Base-by-base conservation (phyloP, 2,888 invertebrate genomes). In the Altica lythri region DNA sequence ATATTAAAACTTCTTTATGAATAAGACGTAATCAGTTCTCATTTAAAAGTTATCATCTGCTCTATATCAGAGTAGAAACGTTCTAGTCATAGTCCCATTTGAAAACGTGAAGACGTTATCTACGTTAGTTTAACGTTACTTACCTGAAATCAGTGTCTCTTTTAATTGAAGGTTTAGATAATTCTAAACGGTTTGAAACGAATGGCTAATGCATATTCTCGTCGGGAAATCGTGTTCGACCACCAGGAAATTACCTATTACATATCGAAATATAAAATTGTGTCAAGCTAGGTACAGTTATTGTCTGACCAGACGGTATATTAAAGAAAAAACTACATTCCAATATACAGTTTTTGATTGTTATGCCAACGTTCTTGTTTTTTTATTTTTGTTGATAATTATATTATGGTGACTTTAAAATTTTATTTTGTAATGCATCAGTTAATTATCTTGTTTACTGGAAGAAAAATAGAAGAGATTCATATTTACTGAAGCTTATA, bases 171-270 rank as follows among this genome's bases (percentile, higher is more conserved):
- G 40, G 40, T 40, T 48, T 19, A 48, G 40, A 48, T 40, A 40
- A 30, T 47, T 47, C 17, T 16, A 47, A 52, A 37, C 46, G 38
- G 40, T 18, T 53, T 43, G 53, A 29, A 53, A 53, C 37, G 35
- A 53, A 53, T 53, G 35, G 48, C 17, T 53, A 53, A 53, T 53
- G 42, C 25, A 53, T 48, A 48, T 35, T 34, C 48, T 22, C 29
- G 10, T 25, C 40, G 46, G 47, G 40, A 43, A 53, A 43, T 48
- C 40, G 40, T 40, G 40, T 49, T 22, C 48, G 18, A n/a, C 29
- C 18, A 38, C 40, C 32, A 40, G 40, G 30, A 49, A 49, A 49
- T 49, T 40, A 32, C 30, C 40, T 32, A 49, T 49, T 40, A 49
- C 32, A 42, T 49, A 40, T 40, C 29, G 32, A 49, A 47, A 49